A percentile compares a stretch with the other conserved stretches of the same genome.
These are phyloP conservation scores for Poecilia velifera DNA, from an alignment of 2,797 vertebrate species.

Conservation along the genomic window DNA sequence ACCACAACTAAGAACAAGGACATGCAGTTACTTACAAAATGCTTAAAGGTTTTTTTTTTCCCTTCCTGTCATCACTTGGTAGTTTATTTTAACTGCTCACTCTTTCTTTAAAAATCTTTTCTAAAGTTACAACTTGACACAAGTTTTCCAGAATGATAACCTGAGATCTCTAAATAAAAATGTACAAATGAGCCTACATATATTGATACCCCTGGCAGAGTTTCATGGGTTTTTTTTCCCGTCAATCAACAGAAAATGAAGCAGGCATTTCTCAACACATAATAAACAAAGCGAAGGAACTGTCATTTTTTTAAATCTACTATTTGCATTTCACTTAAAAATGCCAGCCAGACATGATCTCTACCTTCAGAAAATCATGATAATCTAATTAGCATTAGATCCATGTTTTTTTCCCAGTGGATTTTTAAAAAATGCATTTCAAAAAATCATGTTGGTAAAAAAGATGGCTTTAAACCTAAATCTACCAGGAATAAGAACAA, in stretches of 20 bases:
- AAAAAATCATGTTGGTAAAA: neutral
- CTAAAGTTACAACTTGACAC: neutral
- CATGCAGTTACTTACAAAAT: conserved; percentile 7
- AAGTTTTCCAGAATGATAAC: neutral
- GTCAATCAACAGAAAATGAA: neutral
- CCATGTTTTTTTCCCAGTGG: neutral
- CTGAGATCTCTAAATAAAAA: neutral
- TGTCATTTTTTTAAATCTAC: neutral
- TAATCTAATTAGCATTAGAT: too few relatives aligned
- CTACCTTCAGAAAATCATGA: too few relatives aligned
- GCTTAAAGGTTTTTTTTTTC: neutral
- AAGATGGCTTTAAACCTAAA: neutral
- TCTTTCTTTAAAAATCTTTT: conserved; percentile 43
- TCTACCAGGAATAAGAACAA: neutral
- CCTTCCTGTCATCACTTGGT: conserved; percentile 3
- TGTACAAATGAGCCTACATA: neutral
- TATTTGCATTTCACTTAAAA: neutral
- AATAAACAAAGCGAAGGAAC: neutral
- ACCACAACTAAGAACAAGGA: neutral
- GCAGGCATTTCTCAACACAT: neutral
- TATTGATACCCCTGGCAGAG: neutral
- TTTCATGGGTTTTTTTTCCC: neutral
- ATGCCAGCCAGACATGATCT: neutral
- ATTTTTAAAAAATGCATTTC: neutral
- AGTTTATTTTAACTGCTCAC: conserved; percentile 23